A percentile compares a stretch with the other conserved stretches of the same genome.
These are phyloP conservation scores for Emydura subglobosa DNA, from an alignment of 2,113 vertebrate species.

Conservation along the genomic window DNA sequence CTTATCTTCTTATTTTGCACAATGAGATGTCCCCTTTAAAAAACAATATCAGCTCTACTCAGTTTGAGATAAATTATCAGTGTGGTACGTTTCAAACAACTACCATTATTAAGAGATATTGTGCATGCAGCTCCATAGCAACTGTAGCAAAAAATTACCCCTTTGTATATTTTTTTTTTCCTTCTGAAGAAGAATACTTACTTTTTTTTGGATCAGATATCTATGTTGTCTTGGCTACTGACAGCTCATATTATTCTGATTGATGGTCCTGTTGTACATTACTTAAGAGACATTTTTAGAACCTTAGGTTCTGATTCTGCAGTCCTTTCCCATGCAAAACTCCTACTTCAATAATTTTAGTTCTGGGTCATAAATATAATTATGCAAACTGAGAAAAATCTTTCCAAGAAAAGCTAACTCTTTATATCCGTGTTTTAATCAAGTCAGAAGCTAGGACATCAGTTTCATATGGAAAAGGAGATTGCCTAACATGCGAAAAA, in stretches of 20 bases:
- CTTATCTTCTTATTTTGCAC: slow-evolving; percentile 26
- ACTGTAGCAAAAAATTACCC: slow-evolving; percentile 33
- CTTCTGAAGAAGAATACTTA: slow-evolving; percentile 30
- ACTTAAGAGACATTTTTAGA: slow-evolving; percentile 45
- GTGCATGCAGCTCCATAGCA: slow-evolving; percentile 51
- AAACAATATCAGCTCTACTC: slow-evolving; percentile 16
- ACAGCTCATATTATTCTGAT: slow-evolving; percentile 40
- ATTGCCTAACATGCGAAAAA: neutral
- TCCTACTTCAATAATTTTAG: slow-evolving; percentile 46
- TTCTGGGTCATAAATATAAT: neutral
- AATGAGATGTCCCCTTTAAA: slow-evolving; percentile 20
- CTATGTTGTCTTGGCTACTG: slow-evolving; percentile 1
- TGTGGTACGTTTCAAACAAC: slow-evolving; percentile 16
- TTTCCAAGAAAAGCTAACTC: slow-evolving; percentile 25
- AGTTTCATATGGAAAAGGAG: neutral
- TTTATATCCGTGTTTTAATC: slow-evolving; percentile 13
- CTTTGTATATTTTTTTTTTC: neutral
- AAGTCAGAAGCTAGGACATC: neutral
- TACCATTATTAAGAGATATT: slow-evolving; percentile 31
- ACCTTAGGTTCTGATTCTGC: slow-evolving; percentile 8
- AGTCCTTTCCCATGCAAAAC: slow-evolving; percentile 9
- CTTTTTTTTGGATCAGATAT: slow-evolving; percentile 53
- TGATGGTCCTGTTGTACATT: slow-evolving; percentile 35
- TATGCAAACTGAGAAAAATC: neutral
- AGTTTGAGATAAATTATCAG: slow-evolving; percentile 42